Evolutionary conservation across 2,888 invertebrate species (phyloP), one percentile per base, ranked within the genome.

Genomic region (Himalopsyche anomala): DNA sequence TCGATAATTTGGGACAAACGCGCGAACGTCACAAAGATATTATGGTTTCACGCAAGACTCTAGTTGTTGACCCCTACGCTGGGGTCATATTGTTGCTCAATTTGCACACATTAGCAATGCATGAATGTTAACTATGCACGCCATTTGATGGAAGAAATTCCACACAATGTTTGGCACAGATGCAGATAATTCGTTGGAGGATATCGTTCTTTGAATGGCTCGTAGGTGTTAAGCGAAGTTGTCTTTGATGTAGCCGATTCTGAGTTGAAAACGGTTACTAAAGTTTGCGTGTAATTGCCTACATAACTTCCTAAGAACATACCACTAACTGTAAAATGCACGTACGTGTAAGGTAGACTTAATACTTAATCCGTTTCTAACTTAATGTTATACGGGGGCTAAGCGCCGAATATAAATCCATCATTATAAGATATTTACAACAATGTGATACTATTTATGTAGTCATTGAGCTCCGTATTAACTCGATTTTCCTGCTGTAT

Each of bases 171-270:
- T 15, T 74, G 36, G 74, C 74, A 36, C 74, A 74, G 74, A 74
- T 74, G 74, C 74, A 74, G 74, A 74, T 36, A 38, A 74, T 38
- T 74, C 36, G 74, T 74, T 8, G 74, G 36, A 74, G 4, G 36
- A 74, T 51, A 51, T 74, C 6, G 74, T 74, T 74, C 28, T 74
- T 74, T 74, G 74, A 36, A 74, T 74, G 38, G 38, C 38, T 36
- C 12, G 74, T 74, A 74, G 74, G 74, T 74, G 74, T 36, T 74
- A 74, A 74, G 74, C 38, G 74, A 74, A 38, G 74, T 74, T 74
- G 74, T 74, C 74, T 74, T 36, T 74, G 74, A 38, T 74, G 74
- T 74, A 38, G 38, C 74, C 74, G 36, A 38, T 36, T 12, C 74
- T 74, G 74, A 74, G 74, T 74, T 74, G 74, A 74, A 74, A 38